These are phyloP conservation scores for Tachystola acroxantha DNA, from an alignment of 2,888 invertebrate species.

Conservation along the genomic window DNA sequence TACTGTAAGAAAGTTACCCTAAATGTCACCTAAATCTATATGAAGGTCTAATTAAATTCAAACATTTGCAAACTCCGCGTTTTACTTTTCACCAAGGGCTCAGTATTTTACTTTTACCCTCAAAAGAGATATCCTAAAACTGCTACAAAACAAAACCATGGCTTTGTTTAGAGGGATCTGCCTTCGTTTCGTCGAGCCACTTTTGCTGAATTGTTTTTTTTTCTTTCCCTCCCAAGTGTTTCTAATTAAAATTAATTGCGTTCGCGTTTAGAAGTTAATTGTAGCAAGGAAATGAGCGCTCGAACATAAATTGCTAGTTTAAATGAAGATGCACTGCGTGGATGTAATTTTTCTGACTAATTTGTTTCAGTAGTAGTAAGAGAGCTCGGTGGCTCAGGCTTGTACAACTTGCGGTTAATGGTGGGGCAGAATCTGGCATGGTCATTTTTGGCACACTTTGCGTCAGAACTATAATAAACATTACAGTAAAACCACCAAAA, in stretches of 20 bases:
- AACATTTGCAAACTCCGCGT: neutral
- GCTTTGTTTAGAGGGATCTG: conserved; percentile 14
- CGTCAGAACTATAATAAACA: neutral
- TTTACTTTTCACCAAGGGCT: neutral
- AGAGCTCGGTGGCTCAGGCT: too few species aligned
- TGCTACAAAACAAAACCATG: conserved; percentile 10
- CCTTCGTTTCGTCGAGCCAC: conserved; percentile 18
- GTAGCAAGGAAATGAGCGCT: conserved; percentile 40
- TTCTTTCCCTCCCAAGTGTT: conserved; percentile 34
- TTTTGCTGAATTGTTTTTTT: conserved; percentile 38
- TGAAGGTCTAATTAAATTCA: too few species aligned
- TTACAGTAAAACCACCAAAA: neutral
- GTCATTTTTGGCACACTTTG: too few species aligned
- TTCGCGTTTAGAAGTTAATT: conserved; percentile 56
- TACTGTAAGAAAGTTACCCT: too few species aligned
- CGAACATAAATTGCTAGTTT: conserved; percentile 43
- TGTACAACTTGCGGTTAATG: too few species aligned
- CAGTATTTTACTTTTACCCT: conserved; percentile 3
- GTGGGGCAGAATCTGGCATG: too few species aligned
- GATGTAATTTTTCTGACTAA: neutral
- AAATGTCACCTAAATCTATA: too few species aligned
- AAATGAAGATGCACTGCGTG: conserved; percentile 34
- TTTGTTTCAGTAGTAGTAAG: too few species aligned
- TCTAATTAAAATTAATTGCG: conserved; percentile 65
- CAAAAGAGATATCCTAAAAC: conserved; percentile 12